Evolutionary conservation across 2,888 invertebrate species (phyloP).

Genomic region (Epirrhoe tristata): DNA sequence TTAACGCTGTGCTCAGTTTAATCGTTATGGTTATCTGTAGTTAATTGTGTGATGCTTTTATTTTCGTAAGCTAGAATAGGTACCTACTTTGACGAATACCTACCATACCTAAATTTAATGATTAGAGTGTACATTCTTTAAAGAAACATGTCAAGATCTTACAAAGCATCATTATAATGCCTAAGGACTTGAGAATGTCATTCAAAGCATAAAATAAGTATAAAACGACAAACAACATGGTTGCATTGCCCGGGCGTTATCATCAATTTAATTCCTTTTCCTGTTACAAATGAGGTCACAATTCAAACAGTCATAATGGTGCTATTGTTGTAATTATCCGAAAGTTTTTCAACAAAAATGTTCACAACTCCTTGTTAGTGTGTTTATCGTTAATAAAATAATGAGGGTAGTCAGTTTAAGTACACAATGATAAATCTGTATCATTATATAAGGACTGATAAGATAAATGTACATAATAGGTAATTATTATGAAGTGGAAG

Average conservation of each 20-base stretch:
- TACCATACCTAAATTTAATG: neutral
- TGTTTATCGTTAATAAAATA: conserved; percentile 6
- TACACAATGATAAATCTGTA: conserved; percentile 4
- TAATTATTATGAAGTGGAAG: too few species aligned
- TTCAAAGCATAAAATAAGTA: conserved; percentile 11
- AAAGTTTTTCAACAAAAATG: conserved; percentile 22
- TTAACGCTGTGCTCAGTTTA: conserved; percentile 37
- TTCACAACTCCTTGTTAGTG: neutral
- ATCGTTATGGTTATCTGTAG: conserved; percentile 29
- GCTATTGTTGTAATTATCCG: conserved; percentile 45
- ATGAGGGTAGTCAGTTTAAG: conserved; percentile 30
- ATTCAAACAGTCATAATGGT: conserved; percentile 64
- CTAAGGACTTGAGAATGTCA: neutral
- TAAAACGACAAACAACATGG: conserved; percentile 60
- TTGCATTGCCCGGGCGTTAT: conserved; percentile 65
- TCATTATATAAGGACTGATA: neutral
- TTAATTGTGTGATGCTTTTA: neutral
- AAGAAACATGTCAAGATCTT: neutral
- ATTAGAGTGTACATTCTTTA: neutral
- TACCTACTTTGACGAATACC: neutral
- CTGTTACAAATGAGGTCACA: conserved; percentile 83
- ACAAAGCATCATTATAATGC: too few species aligned
- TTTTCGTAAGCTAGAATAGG: neutral
- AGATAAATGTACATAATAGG: neutral
- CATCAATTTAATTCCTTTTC: conserved; percentile 81